Percentiles rank a stretch among this genome's conserved stretches.
Evolutionary conservation across 1,140 invertebrate species (phyloP).

Genomic region (Macrostomum lignano): DNA sequence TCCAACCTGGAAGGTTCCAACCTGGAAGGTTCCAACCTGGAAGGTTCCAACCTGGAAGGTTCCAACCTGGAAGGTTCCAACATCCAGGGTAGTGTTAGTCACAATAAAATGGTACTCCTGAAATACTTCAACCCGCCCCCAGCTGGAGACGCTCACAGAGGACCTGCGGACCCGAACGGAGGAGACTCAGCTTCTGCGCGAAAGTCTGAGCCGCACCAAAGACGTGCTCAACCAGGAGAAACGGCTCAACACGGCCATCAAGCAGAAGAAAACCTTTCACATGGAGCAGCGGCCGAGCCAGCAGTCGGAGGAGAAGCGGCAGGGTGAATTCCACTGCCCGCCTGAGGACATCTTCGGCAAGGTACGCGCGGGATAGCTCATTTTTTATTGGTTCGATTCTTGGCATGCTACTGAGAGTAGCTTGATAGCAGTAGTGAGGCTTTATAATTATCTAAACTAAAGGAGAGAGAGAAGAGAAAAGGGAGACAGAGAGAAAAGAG

Average conservation of each 20-base stretch:
- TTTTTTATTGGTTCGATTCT: conserved; percentile 4
- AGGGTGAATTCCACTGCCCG: conserved; percentile 8
- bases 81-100: too few species aligned
- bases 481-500: too few species aligned
- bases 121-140: conserved; percentile 8
- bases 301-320: conserved; percentile 11
- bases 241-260: conserved; percentile 22
- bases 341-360: conserved; percentile 7
- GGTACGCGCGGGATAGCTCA: conserved; percentile 3
- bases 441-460: too few species aligned
- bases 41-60: too few species aligned
- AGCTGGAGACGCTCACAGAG: not conserved
- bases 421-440: too few species aligned
- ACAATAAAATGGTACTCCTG: too few species aligned
- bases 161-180: conserved; percentile 17
- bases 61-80: too few species aligned
- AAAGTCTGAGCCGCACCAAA: conserved; percentile 17
- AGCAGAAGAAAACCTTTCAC: conserved; percentile 16
- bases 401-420: not conserved
- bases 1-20: too few species aligned
- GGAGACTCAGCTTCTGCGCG: conserved; percentile 20
- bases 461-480: too few species aligned
- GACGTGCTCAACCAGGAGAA: conserved; percentile 23
- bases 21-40: too few species aligned
- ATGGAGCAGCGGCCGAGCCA: conserved; percentile 17